Conservation (phyloP, 2,113 vertebrate species). For the Aspidoscelis tigris region DNA sequence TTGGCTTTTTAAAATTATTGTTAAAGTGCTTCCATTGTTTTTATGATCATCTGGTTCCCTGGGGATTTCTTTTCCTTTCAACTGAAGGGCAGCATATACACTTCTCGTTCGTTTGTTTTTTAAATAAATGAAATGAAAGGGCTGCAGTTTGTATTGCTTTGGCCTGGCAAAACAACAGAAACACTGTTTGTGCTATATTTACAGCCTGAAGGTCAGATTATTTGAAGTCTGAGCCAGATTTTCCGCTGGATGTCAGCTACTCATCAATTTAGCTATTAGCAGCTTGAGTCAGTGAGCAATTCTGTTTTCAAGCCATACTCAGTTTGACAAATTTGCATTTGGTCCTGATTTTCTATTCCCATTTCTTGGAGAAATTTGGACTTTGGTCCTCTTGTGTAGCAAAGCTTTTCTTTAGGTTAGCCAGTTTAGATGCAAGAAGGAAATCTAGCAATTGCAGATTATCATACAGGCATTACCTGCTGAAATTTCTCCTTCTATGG, state of each 20-base stretch:
- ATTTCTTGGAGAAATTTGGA: neutral
- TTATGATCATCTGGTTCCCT: neutral
- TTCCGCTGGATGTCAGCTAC: neutral
- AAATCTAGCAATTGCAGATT: neutral
- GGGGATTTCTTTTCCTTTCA: neutral
- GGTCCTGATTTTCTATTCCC: neutral
- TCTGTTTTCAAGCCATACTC: neutral
- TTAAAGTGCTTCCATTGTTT: neutral
- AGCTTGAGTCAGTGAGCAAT: neutral
- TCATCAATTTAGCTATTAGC: slow-evolving; percentile 7
- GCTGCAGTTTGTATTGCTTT: neutral
- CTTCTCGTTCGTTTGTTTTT: neutral
- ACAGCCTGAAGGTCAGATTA: slow-evolving; percentile 3
- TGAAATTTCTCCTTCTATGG: too few species aligned
- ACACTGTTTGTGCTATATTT: neutral
- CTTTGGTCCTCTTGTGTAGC: too few species aligned
- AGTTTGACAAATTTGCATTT: neutral
- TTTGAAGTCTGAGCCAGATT: neutral
- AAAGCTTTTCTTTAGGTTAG: neutral
- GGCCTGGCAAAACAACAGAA: neutral
- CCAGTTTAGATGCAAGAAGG: neutral
- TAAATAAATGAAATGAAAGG: neutral
- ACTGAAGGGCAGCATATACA: neutral
- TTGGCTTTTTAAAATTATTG: neutral
- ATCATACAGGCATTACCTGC: neutral